Conservation (phyloP, 1,140 invertebrate genomes). For the Drosophila rhopaloa region DNA sequence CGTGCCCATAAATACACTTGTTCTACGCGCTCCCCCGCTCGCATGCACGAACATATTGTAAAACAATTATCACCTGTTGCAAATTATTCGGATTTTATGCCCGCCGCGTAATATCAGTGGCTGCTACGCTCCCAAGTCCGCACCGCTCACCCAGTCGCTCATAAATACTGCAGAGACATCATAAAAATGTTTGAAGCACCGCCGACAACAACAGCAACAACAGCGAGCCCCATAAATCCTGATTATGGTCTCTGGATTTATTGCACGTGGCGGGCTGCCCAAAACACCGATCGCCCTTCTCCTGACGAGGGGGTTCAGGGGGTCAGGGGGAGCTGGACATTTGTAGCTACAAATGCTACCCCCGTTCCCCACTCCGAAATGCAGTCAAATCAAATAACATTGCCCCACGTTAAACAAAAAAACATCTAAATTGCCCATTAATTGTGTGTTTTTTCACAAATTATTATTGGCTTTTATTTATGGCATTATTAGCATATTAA, state of each 20-base stretch:
- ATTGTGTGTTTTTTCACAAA: not conserved
- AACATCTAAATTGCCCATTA: not conserved
- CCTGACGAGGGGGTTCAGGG: not conserved
- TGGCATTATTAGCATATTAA: too few relatives aligned
- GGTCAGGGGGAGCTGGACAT: not conserved
- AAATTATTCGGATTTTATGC: constrained; percentile 80
- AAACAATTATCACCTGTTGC: constrained; percentile 83
- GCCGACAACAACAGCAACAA: constrained; percentile 54
- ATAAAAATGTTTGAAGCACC: constrained; percentile 83
- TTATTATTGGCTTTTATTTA: too few relatives aligned
- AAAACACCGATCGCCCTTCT: constrained; percentile 35
- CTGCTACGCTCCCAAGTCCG: constrained; percentile 50
- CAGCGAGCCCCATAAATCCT: constrained; percentile 76
- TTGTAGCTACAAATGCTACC: constrained; percentile 39
- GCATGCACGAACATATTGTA: constrained; percentile 66
- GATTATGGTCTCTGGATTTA: constrained; percentile 83
- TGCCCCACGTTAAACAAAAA: not conserved
- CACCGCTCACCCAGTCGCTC: constrained; percentile 35
- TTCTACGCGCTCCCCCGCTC: constrained; percentile 33
- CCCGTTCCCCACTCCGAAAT: not conserved
- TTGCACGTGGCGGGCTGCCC: constrained; percentile 55
- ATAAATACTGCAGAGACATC: constrained; percentile 83
- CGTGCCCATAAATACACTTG: constrained; percentile 37
- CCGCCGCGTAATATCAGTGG: constrained; percentile 77
- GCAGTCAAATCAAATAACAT: constrained; percentile 20